Evolutionary conservation across 2,888 invertebrate species (phyloP).

Genomic region (Stenotaenia linearis): DNA sequence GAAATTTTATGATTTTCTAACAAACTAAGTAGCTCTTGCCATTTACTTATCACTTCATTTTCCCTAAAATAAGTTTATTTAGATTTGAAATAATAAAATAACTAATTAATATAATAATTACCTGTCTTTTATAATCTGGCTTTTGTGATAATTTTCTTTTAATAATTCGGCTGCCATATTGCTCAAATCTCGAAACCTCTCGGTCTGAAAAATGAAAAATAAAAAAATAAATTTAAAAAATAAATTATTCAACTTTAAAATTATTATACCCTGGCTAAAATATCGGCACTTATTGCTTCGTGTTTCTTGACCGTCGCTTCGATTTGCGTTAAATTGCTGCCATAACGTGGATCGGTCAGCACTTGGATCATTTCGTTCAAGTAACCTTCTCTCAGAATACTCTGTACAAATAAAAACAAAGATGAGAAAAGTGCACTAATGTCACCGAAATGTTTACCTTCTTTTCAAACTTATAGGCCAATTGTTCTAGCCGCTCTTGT

Average conservation of each 20-base stretch:
- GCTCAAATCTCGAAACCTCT: slow-evolving; percentile 87
- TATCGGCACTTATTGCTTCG: slow-evolving; percentile 95
- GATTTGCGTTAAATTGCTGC: slow-evolving; percentile 82
- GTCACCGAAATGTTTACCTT: no score
- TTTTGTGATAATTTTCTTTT: slow-evolving; percentile 83
- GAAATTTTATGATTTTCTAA: slow-evolving; percentile 76
- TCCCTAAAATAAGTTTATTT: slow-evolving; percentile 52
- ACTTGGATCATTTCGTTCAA: slow-evolving; percentile 96
- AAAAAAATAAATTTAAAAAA: background rate
- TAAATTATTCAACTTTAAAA: no score
- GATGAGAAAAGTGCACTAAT: no score
- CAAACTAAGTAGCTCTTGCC: slow-evolving; percentile 76
- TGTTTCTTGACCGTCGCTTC: slow-evolving; percentile 98
- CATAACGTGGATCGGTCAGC: slow-evolving; percentile 83
- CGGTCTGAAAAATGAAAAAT: slow-evolving; percentile 56
- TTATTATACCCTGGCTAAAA: slow-evolving; percentile 65
- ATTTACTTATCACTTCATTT: slow-evolving; percentile 73
- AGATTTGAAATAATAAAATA: no score
- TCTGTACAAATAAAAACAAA: slow-evolving; percentile 50
- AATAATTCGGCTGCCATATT: slow-evolving; percentile 90
- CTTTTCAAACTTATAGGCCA: slow-evolving; percentile 91
- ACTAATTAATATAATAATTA: background rate
- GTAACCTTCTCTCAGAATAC: slow-evolving; percentile 88
- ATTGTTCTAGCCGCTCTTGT: slow-evolving; percentile 87
- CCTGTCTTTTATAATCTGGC: slow-evolving; percentile 60